phyloP scores from a whole-genome alignment of 2,888 invertebrate species.

The Papilio gigon region DNA sequence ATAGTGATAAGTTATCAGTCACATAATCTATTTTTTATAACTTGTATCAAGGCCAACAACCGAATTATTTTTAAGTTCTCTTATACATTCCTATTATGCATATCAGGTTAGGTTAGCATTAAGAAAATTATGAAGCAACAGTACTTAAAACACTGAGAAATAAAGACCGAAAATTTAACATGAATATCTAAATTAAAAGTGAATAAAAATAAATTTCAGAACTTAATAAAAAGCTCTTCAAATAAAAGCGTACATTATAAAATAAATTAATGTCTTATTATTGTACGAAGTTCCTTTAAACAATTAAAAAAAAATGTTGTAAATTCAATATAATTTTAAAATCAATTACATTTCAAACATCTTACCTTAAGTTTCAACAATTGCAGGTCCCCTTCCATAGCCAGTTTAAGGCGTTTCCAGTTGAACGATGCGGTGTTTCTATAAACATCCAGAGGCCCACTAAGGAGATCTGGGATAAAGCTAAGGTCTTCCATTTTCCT shows the following conservation, averaged over 20 bases:
- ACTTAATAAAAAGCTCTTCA: too few species aligned
- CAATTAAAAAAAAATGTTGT: background rate
- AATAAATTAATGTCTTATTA: too few species aligned
- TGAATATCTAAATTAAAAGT: background rate
- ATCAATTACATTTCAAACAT: conserved; percentile 39
- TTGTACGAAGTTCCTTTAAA: background rate
- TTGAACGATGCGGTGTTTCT: conserved; percentile 91
- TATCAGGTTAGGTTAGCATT: too few species aligned
- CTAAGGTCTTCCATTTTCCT: conserved; percentile 80
- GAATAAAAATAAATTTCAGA: too few species aligned
- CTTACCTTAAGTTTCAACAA: conserved; percentile 89
- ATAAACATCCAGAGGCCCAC: conserved; percentile 90
- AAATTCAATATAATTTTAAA: background rate
- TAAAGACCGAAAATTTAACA: background rate
- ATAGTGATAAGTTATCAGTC: conserved; percentile 7
- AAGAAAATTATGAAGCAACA: conserved; percentile 1
- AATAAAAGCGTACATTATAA: too few species aligned
- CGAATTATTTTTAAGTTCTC: background rate
- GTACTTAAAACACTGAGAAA: background rate
- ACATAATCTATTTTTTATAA: conserved; percentile 9
- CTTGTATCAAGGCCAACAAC: conserved; percentile 15
- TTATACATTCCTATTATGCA: background rate
- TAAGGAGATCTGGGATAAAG: conserved; percentile 86
- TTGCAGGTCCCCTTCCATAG: conserved; percentile 89
- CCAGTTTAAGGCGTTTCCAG: conserved; percentile 92